Base-by-base conservation (phyloP, 2,888 invertebrate genomes). In the Cantharis flavilabris region DNA sequence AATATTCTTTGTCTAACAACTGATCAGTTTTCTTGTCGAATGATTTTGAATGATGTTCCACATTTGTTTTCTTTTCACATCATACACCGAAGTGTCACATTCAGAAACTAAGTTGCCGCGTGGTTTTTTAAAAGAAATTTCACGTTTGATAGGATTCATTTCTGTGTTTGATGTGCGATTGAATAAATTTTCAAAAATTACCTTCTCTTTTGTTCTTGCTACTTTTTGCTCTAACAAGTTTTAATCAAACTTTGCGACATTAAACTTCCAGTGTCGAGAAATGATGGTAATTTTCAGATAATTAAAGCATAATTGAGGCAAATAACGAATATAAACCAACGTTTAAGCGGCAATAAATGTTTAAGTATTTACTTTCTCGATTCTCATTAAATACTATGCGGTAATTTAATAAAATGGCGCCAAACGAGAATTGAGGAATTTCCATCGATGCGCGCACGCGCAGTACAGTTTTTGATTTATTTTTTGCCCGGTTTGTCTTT, bases 51-150 rank as follows among this genome's bases (percentile, higher is more conserved):
- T 64, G 70, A 75, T 75, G 70, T 70, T 26, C 33, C 33, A 70
- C 75, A 75, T 75, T 75, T 75, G 75, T 75, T 75, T 75, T 65
- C 75, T 67, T 75, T 75, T 75, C 75, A 75, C 70, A 70, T 71
- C 71, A 70, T 70, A 75, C 63, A 75, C 70, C 9, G 26, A 65
- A 75, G 70, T 75, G 75, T 75, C 75, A 75, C 70, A 64, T 75
- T 71, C 71, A 75, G 75, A 33, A 75, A 14, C 75, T 75, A 75
- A 75, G 75, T 23, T 67, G 65, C 23, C 13, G 64, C 65, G 23
- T 67, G 20, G n/a, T 67, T 67, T 23, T 67, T 67, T 67, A 23
- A 67, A 23, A 23, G 65, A 67, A 70, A 71, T 64, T 75, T 71
- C 64, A 71, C 71, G 65, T 75, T 71, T 63, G 20, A 70, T 49